These are phyloP conservation scores for Mercenaria mercenaria DNA, from an alignment of 1,140 invertebrate species.

Conservation along the genomic window DNA sequence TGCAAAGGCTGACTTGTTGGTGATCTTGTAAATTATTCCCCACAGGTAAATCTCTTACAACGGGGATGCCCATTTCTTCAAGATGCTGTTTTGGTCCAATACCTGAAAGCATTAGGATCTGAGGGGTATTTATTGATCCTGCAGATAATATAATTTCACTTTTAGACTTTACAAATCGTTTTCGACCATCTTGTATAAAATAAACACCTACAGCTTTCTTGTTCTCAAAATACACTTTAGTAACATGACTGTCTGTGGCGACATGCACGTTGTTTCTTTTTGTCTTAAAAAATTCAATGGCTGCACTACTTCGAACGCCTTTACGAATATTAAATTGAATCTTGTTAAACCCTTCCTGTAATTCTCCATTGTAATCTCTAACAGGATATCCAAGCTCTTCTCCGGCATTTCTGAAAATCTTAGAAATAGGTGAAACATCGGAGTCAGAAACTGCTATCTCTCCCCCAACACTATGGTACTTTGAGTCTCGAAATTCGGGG, in stretches of 20 bases:
- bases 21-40: slow-evolving; percentile 42
- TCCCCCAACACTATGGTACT: slow-evolving; percentile 43
- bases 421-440: background rate
- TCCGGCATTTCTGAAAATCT: background rate
- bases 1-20: background rate
- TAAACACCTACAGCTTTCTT: slow-evolving; percentile 45
- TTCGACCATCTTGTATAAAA: slow-evolving; percentile 10
- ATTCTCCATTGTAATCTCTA: slow-evolving; percentile 74
- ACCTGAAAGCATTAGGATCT: slow-evolving; percentile 95
- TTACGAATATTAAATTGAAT: slow-evolving; percentile 36
- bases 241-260: background rate
- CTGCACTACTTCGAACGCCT: slow-evolving; percentile 16
- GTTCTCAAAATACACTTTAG: slow-evolving; percentile 5
- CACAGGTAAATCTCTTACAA: slow-evolving; percentile 38
- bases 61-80: slow-evolving; percentile 22
- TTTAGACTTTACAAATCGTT: slow-evolving; percentile 33
- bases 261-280: slow-evolving; percentile 32
- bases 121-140: slow-evolving; percentile 94
- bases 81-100: slow-evolving; percentile 89
- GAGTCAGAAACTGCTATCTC: background rate
- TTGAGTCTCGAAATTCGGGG: slow-evolving; percentile 6
- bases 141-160: slow-evolving; percentile 86
- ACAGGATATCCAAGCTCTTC: slow-evolving; percentile 81
- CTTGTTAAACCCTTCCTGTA: slow-evolving; percentile 2
- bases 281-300: background rate